Evolutionary conservation across 2,113 vertebrate genomes (phyloP).

Genomic region (Pimephales promelas): DNA sequence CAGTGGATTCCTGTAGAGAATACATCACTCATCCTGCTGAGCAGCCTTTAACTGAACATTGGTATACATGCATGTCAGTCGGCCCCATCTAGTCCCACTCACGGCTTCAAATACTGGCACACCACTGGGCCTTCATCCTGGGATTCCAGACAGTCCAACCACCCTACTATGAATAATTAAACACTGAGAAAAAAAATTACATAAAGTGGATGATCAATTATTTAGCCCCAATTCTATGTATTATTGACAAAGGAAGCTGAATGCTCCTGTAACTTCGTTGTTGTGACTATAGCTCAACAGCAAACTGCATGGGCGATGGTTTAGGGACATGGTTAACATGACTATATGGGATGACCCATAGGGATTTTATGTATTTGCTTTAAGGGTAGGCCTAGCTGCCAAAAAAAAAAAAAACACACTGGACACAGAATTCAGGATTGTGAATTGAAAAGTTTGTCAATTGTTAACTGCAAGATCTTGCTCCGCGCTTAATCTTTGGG

Average conservation of each 20-base stretch:
- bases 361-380: neutral
- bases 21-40: neutral
- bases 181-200: constrained; percentile 59
- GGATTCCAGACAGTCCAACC: constrained; percentile 56
- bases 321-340: constrained; percentile 30
- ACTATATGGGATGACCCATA: constrained; percentile 18
- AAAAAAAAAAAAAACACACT: constrained; percentile 12
- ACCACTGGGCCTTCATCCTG: constrained; percentile 11
- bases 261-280: constrained; percentile 60
- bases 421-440: neutral
- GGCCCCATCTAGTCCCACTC: neutral
- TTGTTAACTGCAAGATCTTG: neutral
- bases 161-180: constrained; percentile 63
- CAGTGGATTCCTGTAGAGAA: neutral
- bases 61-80: neutral
- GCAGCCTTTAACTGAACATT: neutral
- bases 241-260: constrained; percentile 63
- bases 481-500: too few species aligned
- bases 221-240: constrained; percentile 59
- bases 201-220: constrained; percentile 64
- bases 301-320: constrained; percentile 31
- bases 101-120: neutral
- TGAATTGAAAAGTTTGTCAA: neutral
- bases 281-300: constrained; percentile 50
- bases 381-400: neutral